Evolutionary conservation across 2,888 invertebrate genomes (phyloP), one percentile per base, ranked within the genome.

Genomic region (Drosophila tanythrix): DNA sequence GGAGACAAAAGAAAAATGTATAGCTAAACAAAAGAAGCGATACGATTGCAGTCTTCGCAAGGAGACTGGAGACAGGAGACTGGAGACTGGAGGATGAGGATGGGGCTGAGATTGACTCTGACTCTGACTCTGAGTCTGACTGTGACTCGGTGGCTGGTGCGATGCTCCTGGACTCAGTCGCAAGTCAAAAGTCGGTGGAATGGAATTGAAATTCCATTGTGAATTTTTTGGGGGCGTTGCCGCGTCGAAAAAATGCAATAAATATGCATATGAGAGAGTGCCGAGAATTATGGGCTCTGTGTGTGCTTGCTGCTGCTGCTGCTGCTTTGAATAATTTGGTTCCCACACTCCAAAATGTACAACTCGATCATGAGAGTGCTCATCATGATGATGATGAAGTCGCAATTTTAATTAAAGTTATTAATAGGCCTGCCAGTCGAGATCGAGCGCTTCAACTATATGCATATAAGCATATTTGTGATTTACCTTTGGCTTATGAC

Each of bases 141-240:
- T 36, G 46, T 46, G 46, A 25, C 46, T 46, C 27, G 15, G 18
- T 3, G 11, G 18, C 38, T 38, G 43, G 67, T 43, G 27, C 51
- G 25, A n/a, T 31, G 59, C 31, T 61, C 31, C 51, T 46, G 46
- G 35, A 46, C 43, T 60, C 46, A 63, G 52, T 53, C 55, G 62
- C 56, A 56, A 71, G 68, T 75, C 59, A 63, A 64, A 75, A 75
- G 79, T 76, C 73, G 64, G 79, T 68, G 81, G 81, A 92, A 91
- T 90, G 91, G 91, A 92, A 91, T 92, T 92, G 91, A 91, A 91
- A 91, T 91, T 91, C 92, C 92, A 88, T 84, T 89, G 85, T 78
- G 85, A 87, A 85, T 86, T 89, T 88, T 84, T 84, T 90, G 91
- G 91, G 92, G 91, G 91, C 91, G 91, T 91, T 88, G 81, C 92